phyloP scores from a whole-genome alignment of 2,888 invertebrate species.

The Torymus tubicola region DNA sequence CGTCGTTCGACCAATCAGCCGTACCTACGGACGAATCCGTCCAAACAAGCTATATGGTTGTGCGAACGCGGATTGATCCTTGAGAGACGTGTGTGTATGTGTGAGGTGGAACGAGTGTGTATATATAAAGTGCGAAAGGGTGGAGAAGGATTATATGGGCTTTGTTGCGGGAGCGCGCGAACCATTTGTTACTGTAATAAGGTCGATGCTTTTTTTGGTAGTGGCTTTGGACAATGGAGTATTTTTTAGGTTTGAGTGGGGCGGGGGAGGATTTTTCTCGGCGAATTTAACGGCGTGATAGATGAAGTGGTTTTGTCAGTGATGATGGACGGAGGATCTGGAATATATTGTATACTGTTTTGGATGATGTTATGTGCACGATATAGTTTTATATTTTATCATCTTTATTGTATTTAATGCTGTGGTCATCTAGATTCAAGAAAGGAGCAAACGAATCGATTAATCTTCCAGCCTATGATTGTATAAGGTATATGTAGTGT shows the following conservation, averaged over 20 bases:
- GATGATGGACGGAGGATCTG: no score
- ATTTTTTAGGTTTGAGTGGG: background rate
- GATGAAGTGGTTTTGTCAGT: no score
- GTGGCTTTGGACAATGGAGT: background rate
- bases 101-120: background rate
- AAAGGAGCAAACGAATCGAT: no score
- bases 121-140: background rate
- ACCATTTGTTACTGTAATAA: constrained; percentile 54
- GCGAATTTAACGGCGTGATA: no score
- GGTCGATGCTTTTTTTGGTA: constrained; percentile 20
- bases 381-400: no score
- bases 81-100: background rate
- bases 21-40: constrained; percentile 55
- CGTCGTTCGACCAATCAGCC: constrained; percentile 54
- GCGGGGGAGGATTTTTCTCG: no score
- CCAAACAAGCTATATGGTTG: constrained; percentile 47
- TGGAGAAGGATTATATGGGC: constrained; percentile 3
- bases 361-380: no score
- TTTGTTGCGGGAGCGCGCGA: constrained; percentile 26
- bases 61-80: constrained; percentile 8
- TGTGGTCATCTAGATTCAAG: no score
- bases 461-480: no score
- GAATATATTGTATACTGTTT: no score
- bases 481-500: no score
- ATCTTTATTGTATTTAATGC: no score